Evolutionary conservation across 2,888 invertebrate species (phyloP).

Genomic region (Brachyptera putata): DNA sequence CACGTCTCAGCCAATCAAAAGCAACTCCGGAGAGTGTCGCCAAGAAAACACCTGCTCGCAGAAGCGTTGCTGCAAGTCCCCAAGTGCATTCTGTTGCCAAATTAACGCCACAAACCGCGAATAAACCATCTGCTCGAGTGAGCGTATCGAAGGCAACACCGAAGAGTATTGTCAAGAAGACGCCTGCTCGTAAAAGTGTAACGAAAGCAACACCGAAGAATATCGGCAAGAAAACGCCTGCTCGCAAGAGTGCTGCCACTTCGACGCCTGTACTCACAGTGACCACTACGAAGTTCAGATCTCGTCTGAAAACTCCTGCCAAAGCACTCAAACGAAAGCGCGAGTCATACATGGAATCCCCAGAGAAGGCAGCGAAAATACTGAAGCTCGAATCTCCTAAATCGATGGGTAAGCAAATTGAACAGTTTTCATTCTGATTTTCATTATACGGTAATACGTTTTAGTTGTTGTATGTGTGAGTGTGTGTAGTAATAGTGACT

Average conservation of each 20-base stretch:
- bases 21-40: not conserved
- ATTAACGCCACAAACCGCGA: not conserved
- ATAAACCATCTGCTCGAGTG: not conserved
- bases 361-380: constrained; percentile 23
- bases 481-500: too few species aligned
- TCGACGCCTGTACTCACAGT: not conserved
- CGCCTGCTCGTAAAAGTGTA: not conserved
- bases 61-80: not conserved
- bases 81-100: not conserved
- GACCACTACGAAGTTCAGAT: not conserved
- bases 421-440: not conserved
- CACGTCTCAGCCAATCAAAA: not conserved
- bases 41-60: not conserved
- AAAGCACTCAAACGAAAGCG: not conserved
- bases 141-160: not conserved
- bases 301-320: not conserved
- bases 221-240: not conserved
- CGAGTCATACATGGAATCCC: not conserved
- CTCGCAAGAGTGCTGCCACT: not conserved
- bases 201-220: not conserved
- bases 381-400: constrained; percentile 26
- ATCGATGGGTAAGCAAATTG: constrained; percentile 5
- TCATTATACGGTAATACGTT: too few species aligned
- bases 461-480: too few species aligned
- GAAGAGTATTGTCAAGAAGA: not conserved